Conservation (phyloP, 2,113 vertebrate genomes). For the Amphiprion percula region DNA sequence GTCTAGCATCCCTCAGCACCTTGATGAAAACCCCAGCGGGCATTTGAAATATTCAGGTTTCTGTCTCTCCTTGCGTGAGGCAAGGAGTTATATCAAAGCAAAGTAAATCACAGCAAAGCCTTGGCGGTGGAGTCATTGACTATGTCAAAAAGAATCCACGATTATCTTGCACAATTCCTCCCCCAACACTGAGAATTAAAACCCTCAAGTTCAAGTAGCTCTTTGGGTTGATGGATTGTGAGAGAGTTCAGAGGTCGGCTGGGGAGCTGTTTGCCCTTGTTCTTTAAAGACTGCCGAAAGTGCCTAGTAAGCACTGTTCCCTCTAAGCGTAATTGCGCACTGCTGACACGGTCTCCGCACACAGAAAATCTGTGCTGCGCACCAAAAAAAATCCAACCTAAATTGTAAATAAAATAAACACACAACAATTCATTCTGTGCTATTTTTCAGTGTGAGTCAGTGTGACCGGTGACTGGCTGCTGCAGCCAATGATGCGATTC, state of each 20-base stretch:
- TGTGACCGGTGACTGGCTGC: too few species aligned
- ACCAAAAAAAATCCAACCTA: too few species aligned
- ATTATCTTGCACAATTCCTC: conserved; percentile 45
- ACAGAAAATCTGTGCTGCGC: too few species aligned
- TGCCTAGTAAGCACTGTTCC: too few species aligned
- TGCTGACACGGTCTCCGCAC: too few species aligned
- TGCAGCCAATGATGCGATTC: too few species aligned
- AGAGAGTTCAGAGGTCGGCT: conserved; percentile 61
- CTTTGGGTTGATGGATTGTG: conserved; percentile 55
- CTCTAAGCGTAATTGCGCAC: too few species aligned
- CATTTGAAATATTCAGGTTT: conserved; percentile 55
- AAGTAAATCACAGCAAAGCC: conserved; percentile 9
- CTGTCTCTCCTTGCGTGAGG: conserved; percentile 36
- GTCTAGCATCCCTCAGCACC: conserved; percentile 62
- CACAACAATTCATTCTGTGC: too few species aligned
- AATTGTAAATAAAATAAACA: too few species aligned
- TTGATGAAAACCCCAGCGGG: conserved; percentile 54
- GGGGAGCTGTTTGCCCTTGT: conserved; percentile 18
- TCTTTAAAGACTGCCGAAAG: conserved; percentile 28
- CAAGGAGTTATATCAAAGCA: conserved; percentile 50
- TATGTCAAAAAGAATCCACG: conserved; percentile 33
- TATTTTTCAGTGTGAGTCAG: too few species aligned
- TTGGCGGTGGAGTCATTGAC: conserved; percentile 23
- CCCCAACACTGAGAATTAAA: conserved; percentile 15
- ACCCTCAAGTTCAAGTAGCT: conserved; percentile 49